Base-by-base conservation (phyloP, 30 jellyfish, hydroid and myxozoan species). In the Sanderia malayensis region DNA sequence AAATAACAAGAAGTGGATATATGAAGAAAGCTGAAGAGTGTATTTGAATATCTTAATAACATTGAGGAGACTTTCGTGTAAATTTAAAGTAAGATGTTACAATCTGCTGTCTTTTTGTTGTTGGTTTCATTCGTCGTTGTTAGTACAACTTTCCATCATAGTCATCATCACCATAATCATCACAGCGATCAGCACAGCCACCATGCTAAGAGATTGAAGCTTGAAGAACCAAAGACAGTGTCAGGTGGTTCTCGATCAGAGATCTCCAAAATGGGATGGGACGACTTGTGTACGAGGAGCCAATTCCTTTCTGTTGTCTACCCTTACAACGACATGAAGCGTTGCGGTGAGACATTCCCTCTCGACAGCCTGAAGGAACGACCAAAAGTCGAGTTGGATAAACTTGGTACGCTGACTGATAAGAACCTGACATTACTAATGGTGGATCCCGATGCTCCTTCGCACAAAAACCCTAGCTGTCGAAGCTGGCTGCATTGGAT, bases 381-480 rank as follows among this genome's bases (percentile, higher is more conserved):
- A 49, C 88, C 88, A 20, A 76, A 76, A 62, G 73, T 76, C 3
- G 88, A 76, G 33, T 73, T 76, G 28, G 62, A 76, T 19, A 76
- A 76, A 34, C 88, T 76, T 13, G 88, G 88, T 4, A 28, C 68
- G 33, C 46, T 76, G 31, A 76, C 88, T 9, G 80, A 76, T 33
- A 76, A 76, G 64, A 76, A 76, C 53, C 52, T 76, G 60, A 85
- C 95, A 11, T 64, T 85, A 60, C 53, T 85, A 10, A 85, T 85
- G 95, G 75, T 86, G 4, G 96, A 86, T 79, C 96, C 96, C 31
- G 96, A 86, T 52, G 96, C 96, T 7, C 96, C 96, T 3, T 74
- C 93, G 22, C 58, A 67, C 29, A 67, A 79, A 20, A 74, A 86
- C 70, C 96, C 96, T 41, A 78, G 76, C 71, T 72, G 84, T 62